A percentile compares a stretch with the other conserved stretches of the same genome.
These are phyloP conservation scores for Thalpophila matura DNA, from an alignment of 2,888 invertebrate species.

Conservation along the genomic window DNA sequence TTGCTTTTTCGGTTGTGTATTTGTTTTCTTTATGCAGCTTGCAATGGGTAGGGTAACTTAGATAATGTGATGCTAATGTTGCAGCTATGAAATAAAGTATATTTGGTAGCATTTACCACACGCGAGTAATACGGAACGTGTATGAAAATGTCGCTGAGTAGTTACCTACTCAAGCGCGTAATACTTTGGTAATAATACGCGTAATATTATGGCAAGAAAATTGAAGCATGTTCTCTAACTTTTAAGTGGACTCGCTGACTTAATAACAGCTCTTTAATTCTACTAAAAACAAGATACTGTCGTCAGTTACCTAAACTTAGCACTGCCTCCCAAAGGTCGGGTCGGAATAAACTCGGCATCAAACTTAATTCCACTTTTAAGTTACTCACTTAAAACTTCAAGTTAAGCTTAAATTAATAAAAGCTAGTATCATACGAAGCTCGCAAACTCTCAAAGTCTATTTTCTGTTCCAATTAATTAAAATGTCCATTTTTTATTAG, in stretches of 20 bases:
- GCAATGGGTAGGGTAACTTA: constrained; percentile 7
- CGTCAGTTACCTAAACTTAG: constrained; percentile 43
- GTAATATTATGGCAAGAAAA: constrained; percentile 32
- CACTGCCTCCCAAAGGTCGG: constrained; percentile 45
- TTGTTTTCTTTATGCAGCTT: constrained; percentile 18
- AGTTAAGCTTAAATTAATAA: constrained; percentile 69
- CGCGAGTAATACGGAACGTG: constrained; percentile 28
- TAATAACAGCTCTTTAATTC: constrained; percentile 48
- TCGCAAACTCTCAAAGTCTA: constrained; percentile 55
- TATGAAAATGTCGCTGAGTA: constrained; percentile 32
- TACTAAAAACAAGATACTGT: constrained; percentile 30
- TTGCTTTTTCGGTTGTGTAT: constrained; percentile 8
- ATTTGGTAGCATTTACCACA: constrained; percentile 31
- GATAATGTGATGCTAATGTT: constrained; percentile 30
- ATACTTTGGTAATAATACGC: no score
- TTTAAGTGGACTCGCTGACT: constrained; percentile 27
- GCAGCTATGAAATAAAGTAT: constrained; percentile 22
- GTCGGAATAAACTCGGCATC: constrained; percentile 51
- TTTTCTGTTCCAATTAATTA: constrained; percentile 61
- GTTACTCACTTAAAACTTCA: constrained; percentile 70
- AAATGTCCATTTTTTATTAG: constrained; percentile 54
- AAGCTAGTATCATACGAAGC: constrained; percentile 62
- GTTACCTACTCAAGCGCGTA: no score
- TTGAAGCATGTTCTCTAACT: constrained; percentile 23
- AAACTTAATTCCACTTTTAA: constrained; percentile 71